These are phyloP conservation scores for Chiloscyllium punctatum DNA, from an alignment of 2,797 vertebrate genomes.

Conservation along the genomic window DNA sequence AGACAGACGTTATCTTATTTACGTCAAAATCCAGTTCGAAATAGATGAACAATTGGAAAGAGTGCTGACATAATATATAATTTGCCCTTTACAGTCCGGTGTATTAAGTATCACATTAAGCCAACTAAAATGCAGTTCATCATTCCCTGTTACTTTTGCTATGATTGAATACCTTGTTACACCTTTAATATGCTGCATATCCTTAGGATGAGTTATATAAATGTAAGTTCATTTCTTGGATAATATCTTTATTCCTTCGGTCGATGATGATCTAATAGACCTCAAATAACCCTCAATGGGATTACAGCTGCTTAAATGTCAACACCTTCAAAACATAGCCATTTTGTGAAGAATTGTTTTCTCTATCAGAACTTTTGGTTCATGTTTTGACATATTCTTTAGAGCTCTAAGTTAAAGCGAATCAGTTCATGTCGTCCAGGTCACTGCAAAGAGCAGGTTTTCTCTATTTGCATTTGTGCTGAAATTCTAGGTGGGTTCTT, in stretches of 20 bases:
- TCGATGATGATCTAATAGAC: slow-evolving; percentile 24
- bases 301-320: slow-evolving; percentile 20
- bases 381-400: neutral
- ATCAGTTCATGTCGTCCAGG: neutral
- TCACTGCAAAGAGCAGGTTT: neutral
- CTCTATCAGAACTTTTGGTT: neutral
- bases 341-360: neutral
- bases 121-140: slow-evolving; percentile 8
- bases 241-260: slow-evolving; percentile 15
- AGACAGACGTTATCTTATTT: slow-evolving; percentile 8
- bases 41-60: slow-evolving; percentile 1
- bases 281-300: slow-evolving; percentile 16
- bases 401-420: neutral
- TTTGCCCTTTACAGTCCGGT: neutral
- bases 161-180: slow-evolving; percentile 32
- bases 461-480: neutral
- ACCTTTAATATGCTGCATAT: slow-evolving; percentile 28
- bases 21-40: neutral
- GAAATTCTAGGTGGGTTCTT: neutral
- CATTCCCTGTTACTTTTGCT: neutral
- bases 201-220: slow-evolving; percentile 32
- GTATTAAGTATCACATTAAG: neutral
- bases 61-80: neutral
- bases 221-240: slow-evolving; percentile 7
- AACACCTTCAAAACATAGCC: neutral